These are phyloP conservation scores for Tetraneura akinire DNA, from an alignment of 1,140 invertebrate species.

Conservation along the genomic window DNA sequence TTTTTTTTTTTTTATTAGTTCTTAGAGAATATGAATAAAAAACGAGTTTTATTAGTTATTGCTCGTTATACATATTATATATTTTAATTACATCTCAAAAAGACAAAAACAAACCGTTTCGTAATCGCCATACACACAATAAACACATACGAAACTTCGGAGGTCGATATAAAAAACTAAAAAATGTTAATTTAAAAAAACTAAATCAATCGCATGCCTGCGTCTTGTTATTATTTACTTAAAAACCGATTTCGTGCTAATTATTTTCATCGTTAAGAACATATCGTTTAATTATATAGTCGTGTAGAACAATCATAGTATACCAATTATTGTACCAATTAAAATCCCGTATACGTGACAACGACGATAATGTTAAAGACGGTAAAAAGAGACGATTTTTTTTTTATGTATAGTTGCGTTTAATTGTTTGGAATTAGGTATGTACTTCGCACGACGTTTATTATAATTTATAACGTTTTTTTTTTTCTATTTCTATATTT, in stretches of 20 bases:
- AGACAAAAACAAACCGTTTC: no score
- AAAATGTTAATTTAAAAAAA: background rate
- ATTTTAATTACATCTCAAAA: no score
- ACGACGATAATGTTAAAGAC: background rate
- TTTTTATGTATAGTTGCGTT: background rate
- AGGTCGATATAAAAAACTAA: no score
- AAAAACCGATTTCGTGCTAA: background rate
- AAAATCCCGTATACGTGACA: conserved; percentile 3
- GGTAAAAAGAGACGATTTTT: background rate
- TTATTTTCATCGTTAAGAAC: background rate
- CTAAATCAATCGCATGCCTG: background rate
- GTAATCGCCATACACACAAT: no score
- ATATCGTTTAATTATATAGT: background rate
- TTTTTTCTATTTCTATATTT: no score
- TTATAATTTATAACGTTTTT: no score
- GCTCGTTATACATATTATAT: no score
- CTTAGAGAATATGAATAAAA: no score
- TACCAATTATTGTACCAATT: background rate
- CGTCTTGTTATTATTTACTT: background rate
- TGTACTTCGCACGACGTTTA: no score
- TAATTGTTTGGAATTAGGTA: conserved; percentile 28
- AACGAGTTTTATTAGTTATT: no score
- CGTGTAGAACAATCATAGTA: background rate
- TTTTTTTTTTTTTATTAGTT: no score
- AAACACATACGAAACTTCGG: no score